Evolutionary conservation across 2,888 invertebrate species (phyloP).

Genomic region (Auanema freiburgensis): DNA sequence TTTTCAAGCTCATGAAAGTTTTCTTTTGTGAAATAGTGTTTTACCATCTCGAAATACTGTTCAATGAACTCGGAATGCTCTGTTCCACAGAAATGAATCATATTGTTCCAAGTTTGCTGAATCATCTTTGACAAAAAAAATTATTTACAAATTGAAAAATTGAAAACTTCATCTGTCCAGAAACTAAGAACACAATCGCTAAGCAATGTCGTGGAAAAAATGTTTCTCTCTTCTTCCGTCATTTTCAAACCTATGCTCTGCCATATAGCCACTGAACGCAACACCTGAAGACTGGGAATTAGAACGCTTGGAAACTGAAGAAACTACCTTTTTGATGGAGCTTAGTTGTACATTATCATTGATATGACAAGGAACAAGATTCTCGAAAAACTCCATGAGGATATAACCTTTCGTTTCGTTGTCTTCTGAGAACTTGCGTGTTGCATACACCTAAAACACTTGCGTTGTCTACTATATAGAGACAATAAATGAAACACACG

Average conservation of each 20-base stretch:
- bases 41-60: too few relatives aligned
- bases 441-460: constrained; percentile 11
- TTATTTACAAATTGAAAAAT: too few relatives aligned
- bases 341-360: constrained; percentile 5
- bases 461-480: too few relatives aligned
- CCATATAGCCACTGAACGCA: constrained; percentile 11
- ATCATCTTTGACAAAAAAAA: too few relatives aligned
- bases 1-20: too few relatives aligned
- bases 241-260: constrained; percentile 10
- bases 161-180: too few relatives aligned
- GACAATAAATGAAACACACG: not conserved
- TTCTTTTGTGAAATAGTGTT: too few relatives aligned
- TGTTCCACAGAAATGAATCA: too few relatives aligned
- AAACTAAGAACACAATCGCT: too few relatives aligned
- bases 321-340: not conserved
- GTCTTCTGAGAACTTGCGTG: constrained; percentile 14
- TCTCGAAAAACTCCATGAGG: constrained; percentile 14
- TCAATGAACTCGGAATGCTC: too few relatives aligned
- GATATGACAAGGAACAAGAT: constrained; percentile 11
- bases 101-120: too few relatives aligned
- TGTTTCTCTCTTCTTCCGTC: constrained; percentile 14
- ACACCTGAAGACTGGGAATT: constrained; percentile 6
- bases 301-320: not conserved
- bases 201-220: too few relatives aligned
- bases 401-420: constrained; percentile 11